These are phyloP conservation scores for Pyrocoelia pectoralis DNA, from an alignment of 2,888 invertebrate genomes.

Conservation along the genomic window DNA sequence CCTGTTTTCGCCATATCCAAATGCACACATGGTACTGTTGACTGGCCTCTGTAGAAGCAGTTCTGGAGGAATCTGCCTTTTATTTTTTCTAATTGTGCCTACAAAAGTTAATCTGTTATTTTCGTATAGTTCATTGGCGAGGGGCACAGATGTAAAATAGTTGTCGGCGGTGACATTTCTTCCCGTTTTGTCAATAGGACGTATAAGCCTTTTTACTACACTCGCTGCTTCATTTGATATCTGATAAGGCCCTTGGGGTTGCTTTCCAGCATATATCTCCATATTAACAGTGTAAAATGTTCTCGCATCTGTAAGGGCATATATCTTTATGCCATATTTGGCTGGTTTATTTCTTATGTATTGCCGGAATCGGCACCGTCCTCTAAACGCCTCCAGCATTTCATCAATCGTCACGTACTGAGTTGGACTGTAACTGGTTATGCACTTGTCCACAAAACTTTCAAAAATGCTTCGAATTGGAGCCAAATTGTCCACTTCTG, in stretches of 20 bases:
- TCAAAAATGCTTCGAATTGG: conserved; percentile 1
- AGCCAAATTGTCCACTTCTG: neutral
- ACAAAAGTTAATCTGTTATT: conserved; percentile 7
- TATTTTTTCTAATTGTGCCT: conserved; percentile 13
- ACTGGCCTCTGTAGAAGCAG: neutral
- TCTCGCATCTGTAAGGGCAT: conserved; percentile 22
- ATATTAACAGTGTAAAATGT: conserved; percentile 26
- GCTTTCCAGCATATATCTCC: conserved; percentile 33
- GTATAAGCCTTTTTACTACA: conserved; percentile 22
- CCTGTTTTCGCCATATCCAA: too few species aligned
- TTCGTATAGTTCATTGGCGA: conserved; percentile 6
- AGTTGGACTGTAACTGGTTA: neutral
- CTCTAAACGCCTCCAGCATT: neutral
- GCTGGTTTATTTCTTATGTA: conserved; percentile 41
- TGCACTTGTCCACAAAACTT: neutral
- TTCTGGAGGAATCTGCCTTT: neutral
- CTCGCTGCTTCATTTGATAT: conserved; percentile 19
- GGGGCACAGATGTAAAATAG: conserved; percentile 15
- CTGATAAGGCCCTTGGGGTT: conserved; percentile 10
- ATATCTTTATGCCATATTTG: conserved; percentile 33
- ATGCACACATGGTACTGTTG: neutral
- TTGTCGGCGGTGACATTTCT: conserved; percentile 26
- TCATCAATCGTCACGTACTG: neutral
- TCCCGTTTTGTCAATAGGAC: conserved; percentile 8
- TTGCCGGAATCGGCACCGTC: conserved; percentile 14